Conservation (phyloP, 1,140 invertebrate species). For the Nomia melanderi region DNA sequence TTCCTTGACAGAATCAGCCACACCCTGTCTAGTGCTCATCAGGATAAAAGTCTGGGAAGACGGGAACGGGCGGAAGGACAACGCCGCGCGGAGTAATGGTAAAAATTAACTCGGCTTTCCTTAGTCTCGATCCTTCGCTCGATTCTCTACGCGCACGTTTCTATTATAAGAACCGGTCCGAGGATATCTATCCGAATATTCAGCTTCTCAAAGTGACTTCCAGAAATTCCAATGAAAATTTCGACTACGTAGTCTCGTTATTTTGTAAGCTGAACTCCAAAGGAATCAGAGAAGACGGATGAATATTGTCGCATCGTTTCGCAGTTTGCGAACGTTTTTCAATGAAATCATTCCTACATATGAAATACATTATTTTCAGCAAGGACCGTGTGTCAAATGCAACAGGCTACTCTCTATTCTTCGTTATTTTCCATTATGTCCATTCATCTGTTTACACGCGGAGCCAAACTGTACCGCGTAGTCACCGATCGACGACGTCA, state of each 20-base stretch:
- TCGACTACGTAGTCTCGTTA: too few relatives aligned
- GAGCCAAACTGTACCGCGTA: too few relatives aligned
- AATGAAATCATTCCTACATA: too few relatives aligned
- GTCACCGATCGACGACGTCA: constrained; percentile 8
- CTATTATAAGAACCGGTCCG: too few relatives aligned
- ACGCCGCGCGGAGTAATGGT: constrained; percentile 24
- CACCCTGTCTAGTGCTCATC: constrained; percentile 63
- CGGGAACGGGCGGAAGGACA: constrained; percentile 31
- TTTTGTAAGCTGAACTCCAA: too few relatives aligned
- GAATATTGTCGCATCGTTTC: too few relatives aligned
- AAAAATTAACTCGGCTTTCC: constrained; percentile 35
- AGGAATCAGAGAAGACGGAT: too few relatives aligned
- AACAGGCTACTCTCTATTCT: constrained; percentile 1
- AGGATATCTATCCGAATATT: too few relatives aligned
- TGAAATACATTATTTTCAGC: too few relatives aligned
- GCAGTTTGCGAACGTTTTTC: too few relatives aligned
- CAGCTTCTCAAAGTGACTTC: too few relatives aligned
- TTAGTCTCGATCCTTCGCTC: not conserved
- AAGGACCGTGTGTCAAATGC: not conserved
- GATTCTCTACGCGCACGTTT: constrained; percentile 3
- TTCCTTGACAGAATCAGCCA: constrained; percentile 64
- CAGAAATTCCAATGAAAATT: too few relatives aligned
- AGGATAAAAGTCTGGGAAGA: constrained; percentile 60
- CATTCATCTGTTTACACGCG: not conserved
- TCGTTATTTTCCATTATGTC: not conserved